phyloP scores from a whole-genome alignment of 2,888 invertebrate species.

The Epistrophe grossulariae region DNA sequence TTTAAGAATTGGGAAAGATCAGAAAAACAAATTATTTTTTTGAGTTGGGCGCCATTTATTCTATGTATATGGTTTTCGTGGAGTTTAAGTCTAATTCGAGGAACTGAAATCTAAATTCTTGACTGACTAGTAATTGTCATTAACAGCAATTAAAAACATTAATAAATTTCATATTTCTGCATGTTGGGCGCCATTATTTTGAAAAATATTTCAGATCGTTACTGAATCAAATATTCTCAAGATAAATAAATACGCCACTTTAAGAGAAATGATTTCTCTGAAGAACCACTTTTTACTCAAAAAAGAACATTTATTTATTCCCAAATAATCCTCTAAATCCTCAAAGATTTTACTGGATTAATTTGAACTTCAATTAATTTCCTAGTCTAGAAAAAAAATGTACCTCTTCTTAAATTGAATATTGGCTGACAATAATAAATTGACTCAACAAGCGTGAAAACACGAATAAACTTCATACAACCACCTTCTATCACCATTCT shows the following conservation, averaged over 20 bases:
- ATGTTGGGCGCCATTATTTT: background rate
- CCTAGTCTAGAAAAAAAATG: background rate
- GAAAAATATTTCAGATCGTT: background rate
- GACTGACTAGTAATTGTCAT: too few relatives aligned
- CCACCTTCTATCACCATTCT: background rate
- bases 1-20: too few relatives aligned
- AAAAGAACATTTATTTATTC: too few relatives aligned
- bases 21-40: too few relatives aligned
- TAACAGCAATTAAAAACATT: too few relatives aligned
- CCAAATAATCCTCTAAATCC: background rate
- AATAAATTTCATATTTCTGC: too few relatives aligned
- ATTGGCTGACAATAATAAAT: background rate
- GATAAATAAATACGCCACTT: background rate
- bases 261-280: too few relatives aligned
- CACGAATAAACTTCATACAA: conserved; percentile 14
- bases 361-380: background rate
- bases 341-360: background rate
- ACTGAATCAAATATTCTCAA: too few relatives aligned
- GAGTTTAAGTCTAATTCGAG: too few relatives aligned
- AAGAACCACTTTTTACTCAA: too few relatives aligned
- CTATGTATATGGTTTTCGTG: too few relatives aligned
- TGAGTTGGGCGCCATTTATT: background rate
- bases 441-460: conserved; percentile 7
- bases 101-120: too few relatives aligned
- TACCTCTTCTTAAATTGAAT: background rate